Evolutionary conservation across 2,797 vertebrate species (phyloP).

Genomic region (Thalassophryne amazonica): DNA sequence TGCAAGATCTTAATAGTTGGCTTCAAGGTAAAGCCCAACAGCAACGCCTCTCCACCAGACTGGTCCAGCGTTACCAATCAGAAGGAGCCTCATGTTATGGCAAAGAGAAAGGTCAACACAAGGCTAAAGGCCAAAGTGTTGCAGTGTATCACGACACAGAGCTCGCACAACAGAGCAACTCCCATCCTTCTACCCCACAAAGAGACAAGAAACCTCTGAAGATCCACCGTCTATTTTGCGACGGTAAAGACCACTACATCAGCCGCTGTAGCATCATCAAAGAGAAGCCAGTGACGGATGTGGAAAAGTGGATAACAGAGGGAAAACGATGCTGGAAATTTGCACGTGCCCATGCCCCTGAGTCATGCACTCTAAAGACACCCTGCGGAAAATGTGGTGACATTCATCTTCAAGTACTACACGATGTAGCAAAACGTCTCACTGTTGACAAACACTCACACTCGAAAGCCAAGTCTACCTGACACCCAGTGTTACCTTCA

Average conservation of each 20-base stretch:
- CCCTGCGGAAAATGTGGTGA: not conserved
- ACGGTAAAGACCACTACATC: constrained; percentile 7
- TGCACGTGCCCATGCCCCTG: not conserved
- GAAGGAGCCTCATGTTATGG: not conserved
- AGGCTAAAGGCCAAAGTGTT: not conserved
- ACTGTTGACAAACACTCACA: not conserved
- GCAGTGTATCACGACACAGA: not conserved
- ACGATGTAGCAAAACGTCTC: not conserved
- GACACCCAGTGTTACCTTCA: not conserved
- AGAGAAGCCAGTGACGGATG: not conserved
- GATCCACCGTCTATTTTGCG: constrained; percentile 8
- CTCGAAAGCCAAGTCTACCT: not conserved
- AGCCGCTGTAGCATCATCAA: not conserved
- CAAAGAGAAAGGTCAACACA: not conserved
- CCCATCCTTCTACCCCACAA: fast-evolving
- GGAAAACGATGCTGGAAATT: not conserved
- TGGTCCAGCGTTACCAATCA: not conserved
- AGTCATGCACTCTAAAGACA: not conserved
- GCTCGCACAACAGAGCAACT: fast-evolving
- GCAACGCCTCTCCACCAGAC: not conserved
- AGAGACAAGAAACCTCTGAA: not conserved
- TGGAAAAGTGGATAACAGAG: not conserved
- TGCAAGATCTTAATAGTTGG: constrained; percentile 1
- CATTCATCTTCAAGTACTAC: constrained; percentile 10
- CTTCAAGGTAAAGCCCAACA: constrained; percentile 21